A percentile compares a stretch with the other conserved stretches of the same genome.
Conservation (phyloP, 2,797 vertebrate species). For the Smutsia temminckii region DNA sequence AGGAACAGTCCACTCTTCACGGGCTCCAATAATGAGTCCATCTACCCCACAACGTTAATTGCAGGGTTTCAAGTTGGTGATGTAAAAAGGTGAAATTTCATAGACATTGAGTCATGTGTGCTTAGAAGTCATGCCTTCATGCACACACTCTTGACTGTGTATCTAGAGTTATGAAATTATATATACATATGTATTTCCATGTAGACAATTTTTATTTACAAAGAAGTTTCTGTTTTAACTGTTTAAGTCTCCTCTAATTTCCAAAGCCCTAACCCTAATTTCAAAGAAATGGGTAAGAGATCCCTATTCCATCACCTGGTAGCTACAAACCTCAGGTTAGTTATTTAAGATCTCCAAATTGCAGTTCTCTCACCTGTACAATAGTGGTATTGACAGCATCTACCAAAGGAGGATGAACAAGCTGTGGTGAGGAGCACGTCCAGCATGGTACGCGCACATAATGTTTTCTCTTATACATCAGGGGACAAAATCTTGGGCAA, state of each 20-base stretch:
- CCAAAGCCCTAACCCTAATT: background rate
- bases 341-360: background rate
- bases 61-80: background rate
- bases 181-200: background rate
- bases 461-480: background rate
- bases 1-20: background rate
- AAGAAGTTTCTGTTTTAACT: background rate
- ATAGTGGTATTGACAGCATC: fast-evolving
- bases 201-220: background rate
- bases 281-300: background rate
- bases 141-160: background rate
- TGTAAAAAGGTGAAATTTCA: background rate
- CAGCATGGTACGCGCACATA: background rate
- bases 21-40: background rate
- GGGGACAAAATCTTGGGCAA: background rate
- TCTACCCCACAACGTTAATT: background rate
- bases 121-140: background rate
- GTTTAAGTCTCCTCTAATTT: background rate
- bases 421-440: no score
- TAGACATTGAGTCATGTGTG: background rate
- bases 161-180: background rate
- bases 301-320: background rate
- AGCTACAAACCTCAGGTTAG: background rate
- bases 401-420: background rate
- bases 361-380: background rate